phyloP scores from a whole-genome alignment of 2,113 vertebrate species.

The Plestiodon gilberti region DNA sequence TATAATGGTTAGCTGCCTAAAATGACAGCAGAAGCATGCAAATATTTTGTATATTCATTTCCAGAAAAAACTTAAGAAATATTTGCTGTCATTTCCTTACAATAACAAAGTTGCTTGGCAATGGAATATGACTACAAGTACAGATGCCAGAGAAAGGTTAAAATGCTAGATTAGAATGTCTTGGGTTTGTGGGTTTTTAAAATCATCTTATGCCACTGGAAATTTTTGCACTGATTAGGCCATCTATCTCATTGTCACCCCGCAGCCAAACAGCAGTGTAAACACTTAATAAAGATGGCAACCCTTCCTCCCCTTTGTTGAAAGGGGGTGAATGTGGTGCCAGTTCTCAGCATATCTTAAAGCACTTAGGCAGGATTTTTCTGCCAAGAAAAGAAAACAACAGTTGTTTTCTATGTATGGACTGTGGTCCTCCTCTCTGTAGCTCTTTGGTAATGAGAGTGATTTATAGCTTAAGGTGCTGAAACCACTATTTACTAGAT shows the following conservation, averaged over 20 bases:
- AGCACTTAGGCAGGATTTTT: neutral
- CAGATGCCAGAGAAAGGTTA: neutral
- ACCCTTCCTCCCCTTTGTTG: constrained; percentile 9
- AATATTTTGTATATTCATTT: constrained; percentile 10
- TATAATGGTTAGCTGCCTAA: neutral
- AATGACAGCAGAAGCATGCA: neutral
- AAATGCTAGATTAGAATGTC: neutral
- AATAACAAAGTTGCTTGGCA: constrained; percentile 13
- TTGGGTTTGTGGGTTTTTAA: constrained; percentile 28
- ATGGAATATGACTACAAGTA: neutral
- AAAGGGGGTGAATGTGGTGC: neutral
- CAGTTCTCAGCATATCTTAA: constrained; percentile 17
- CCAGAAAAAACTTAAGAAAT: neutral
- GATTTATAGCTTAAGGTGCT: neutral
- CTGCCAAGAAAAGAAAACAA: constrained; percentile 18
- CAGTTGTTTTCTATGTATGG: constrained; percentile 6
- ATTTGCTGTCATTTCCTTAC: neutral
- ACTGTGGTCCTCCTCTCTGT: constrained; percentile 8
- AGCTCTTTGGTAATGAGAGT: neutral
- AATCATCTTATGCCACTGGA: constrained; percentile 12
- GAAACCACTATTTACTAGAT: neutral
- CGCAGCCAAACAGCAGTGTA: neutral
- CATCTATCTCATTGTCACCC: constrained; percentile 25
- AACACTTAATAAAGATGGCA: constrained; percentile 51
- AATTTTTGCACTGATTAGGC: constrained; percentile 45